Percentiles rank a stretch among this genome's conserved stretches.
These are phyloP conservation scores for Pristionchus exspectatus DNA, from an alignment of 2,888 invertebrate genomes.

Conservation along the genomic window DNA sequence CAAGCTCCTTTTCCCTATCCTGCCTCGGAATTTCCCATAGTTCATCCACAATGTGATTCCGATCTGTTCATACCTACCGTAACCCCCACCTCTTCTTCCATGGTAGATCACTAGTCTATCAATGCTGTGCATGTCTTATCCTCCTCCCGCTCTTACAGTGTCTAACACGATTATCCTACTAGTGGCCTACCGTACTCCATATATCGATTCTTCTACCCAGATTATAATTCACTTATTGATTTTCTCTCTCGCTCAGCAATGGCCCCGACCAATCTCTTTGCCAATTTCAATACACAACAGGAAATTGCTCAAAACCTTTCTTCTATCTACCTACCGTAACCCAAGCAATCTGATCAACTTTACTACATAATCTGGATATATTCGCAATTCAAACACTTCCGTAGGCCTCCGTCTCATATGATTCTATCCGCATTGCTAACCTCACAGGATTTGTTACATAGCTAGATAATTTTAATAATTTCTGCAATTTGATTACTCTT, in stretches of 20 bases:
- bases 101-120: conserved; percentile 20
- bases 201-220: conserved; percentile 29
- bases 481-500: conserved; percentile 42
- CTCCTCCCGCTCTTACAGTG: conserved; percentile 28
- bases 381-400: conserved; percentile 46
- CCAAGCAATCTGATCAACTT: conserved; percentile 28
- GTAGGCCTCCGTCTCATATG: conserved; percentile 54
- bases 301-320: conserved; percentile 1
- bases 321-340: conserved; percentile 46
- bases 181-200: conserved; percentile 41
- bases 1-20: not conserved
- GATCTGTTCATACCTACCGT: not conserved
- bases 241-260: not conserved
- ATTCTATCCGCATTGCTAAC: conserved; percentile 57
- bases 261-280: conserved; percentile 33
- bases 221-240: conserved; percentile 25
- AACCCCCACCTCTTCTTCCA: not conserved
- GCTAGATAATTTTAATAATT: conserved; percentile 35
- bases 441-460: conserved; percentile 38
- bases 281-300: conserved; percentile 25
- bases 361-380: conserved; percentile 40
- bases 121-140: not conserved
- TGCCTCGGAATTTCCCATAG: not conserved
- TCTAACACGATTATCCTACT: conserved; percentile 34
- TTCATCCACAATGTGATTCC: not conserved